phyloP scores from a whole-genome alignment of 2,113 vertebrate genomes.

The Trematocara zebra region DNA sequence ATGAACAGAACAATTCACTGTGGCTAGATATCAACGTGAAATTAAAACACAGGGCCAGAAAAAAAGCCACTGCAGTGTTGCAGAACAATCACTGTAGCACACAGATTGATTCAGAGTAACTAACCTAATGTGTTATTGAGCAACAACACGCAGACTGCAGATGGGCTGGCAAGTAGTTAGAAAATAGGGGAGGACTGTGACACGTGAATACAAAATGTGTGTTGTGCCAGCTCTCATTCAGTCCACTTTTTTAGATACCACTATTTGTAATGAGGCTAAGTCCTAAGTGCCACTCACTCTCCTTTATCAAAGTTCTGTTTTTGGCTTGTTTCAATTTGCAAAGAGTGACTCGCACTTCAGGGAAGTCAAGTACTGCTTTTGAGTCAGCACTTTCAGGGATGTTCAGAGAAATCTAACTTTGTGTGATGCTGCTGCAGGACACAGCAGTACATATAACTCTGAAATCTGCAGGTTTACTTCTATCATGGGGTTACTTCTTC shows the following conservation, averaged over 20 bases:
- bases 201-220: background rate
- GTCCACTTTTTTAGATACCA: background rate
- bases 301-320: background rate
- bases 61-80: background rate
- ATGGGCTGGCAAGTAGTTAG: background rate
- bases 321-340: background rate
- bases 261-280: background rate
- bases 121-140: constrained; percentile 3
- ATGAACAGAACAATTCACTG: background rate
- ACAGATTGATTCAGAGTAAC: background rate
- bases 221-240: background rate
- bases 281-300: background rate
- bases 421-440: background rate
- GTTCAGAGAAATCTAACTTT: background rate
- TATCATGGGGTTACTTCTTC: background rate
- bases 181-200: background rate
- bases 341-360: background rate
- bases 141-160: background rate
- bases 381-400: constrained; percentile 3
- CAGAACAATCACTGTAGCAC: background rate
- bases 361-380: background rate
- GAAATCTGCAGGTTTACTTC: background rate
- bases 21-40: background rate
- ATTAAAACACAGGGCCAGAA: background rate
- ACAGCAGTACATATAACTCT: background rate